A percentile compares a stretch with the other conserved stretches of the same genome.
Evolutionary conservation across 1,140 invertebrate species (phyloP).

Genomic region (Drosophila bocki): DNA sequence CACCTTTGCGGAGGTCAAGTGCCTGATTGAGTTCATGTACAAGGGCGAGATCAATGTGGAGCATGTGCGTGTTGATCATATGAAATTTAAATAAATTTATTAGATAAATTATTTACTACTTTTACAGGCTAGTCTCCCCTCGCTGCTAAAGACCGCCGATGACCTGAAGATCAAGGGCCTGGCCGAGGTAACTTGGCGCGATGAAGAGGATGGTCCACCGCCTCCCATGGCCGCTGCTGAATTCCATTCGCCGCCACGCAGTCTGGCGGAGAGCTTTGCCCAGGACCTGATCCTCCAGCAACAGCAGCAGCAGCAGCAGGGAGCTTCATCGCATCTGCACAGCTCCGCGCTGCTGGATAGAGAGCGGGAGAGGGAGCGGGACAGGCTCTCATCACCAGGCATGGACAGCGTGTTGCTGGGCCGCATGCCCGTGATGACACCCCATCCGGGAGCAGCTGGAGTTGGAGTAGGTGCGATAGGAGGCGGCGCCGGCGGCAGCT

Average conservation of each 20-base stretch:
- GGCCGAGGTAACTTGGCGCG: constrained; percentile 94
- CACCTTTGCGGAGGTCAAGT: constrained; percentile 93
- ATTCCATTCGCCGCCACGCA: constrained; percentile 77
- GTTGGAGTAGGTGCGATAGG: constrained; percentile 6
- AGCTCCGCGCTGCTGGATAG: constrained; percentile 15
- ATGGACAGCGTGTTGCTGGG: constrained; percentile 50
- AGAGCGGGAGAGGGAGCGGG: constrained; percentile 37
- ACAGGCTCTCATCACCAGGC: constrained; percentile 48
- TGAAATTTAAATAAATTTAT: no score
- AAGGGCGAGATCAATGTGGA: constrained; percentile 98
- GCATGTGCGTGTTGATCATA: constrained; percentile 77
- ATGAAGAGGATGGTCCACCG: constrained; percentile 84
- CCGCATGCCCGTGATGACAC: constrained; percentile 64
- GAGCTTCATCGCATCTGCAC: constrained; percentile 20
- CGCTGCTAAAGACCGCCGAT: constrained; percentile 95
- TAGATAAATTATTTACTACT: no score
- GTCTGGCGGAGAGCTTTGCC: constrained; percentile 59
- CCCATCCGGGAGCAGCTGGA: constrained; percentile 31
- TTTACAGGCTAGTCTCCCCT: constrained; percentile 91
- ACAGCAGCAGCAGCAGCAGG: constrained; percentile 15
- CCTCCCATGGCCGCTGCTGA: constrained; percentile 83
- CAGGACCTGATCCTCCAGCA: constrained; percentile 67
- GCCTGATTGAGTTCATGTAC: constrained; percentile 97
- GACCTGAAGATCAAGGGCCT: constrained; percentile 96
- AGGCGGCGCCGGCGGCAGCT: neutral